These are phyloP conservation scores for Sebastes nivosus DNA, from an alignment of 2,797 vertebrate genomes.

Conservation along the genomic window DNA sequence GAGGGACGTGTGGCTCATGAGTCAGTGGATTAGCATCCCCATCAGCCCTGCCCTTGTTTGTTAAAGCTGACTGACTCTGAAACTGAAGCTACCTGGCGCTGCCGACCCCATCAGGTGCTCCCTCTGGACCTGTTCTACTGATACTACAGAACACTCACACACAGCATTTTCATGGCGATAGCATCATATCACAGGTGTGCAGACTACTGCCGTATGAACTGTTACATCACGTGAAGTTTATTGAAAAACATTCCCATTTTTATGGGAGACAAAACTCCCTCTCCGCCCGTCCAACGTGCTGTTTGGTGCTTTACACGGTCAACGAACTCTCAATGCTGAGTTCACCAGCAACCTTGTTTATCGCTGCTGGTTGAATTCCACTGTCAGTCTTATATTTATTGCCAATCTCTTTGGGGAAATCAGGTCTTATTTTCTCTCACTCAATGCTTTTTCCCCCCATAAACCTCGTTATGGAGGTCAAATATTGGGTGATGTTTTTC, in stretches of 20 bases:
- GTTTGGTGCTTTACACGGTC: slow-evolving; percentile 2
- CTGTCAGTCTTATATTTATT: slow-evolving; percentile 6
- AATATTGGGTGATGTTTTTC: slow-evolving; percentile 60
- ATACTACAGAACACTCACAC: neutral
- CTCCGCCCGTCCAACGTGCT: neutral
- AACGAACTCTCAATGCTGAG: neutral
- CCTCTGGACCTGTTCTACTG: neutral
- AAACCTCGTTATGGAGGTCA: slow-evolving; percentile 51
- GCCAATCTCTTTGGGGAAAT: slow-evolving; percentile 46
- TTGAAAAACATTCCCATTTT: neutral
- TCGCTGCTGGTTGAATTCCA: neutral
- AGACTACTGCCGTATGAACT: neutral
- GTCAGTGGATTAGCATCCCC: slow-evolving; percentile 47
- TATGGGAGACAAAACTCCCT: neutral
- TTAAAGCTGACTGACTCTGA: slow-evolving; percentile 14
- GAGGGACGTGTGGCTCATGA: slow-evolving; percentile 36
- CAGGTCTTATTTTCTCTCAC: slow-evolving; percentile 31
- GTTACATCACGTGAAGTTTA: neutral
- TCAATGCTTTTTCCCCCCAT: slow-evolving; percentile 35
- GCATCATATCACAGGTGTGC: neutral
- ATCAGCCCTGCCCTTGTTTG: slow-evolving; percentile 62
- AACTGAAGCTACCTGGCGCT: slow-evolving; percentile 9
- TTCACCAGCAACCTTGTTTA: neutral
- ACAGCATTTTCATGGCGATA: neutral
- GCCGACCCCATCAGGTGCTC: neutral